These are phyloP conservation scores for Gopherus evgoodei DNA, from an alignment of 2,113 vertebrate genomes.

Conservation along the genomic window DNA sequence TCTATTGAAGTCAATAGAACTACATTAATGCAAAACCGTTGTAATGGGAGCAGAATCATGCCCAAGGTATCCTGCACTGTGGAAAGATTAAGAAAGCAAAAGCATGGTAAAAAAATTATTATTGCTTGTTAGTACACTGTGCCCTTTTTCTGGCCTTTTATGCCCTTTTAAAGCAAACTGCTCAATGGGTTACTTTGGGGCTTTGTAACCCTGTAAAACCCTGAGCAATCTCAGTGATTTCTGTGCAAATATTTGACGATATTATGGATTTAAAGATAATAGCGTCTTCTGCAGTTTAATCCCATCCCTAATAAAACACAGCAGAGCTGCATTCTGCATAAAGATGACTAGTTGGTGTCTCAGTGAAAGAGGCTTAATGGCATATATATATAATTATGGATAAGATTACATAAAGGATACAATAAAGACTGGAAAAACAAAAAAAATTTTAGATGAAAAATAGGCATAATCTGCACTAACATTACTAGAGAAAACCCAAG, in stretches of 20 bases:
- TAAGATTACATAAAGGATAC: background rate
- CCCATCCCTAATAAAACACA: background rate
- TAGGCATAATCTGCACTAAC: background rate
- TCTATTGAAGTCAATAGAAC: background rate
- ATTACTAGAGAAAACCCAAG: background rate
- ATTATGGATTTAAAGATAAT: background rate
- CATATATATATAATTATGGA: background rate
- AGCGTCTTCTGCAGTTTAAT: background rate
- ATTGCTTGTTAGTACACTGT: background rate
- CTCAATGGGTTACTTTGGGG: background rate
- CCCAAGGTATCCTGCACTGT: accelerated
- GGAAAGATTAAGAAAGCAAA: background rate
- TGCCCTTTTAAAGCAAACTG: background rate
- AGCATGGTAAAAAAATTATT: background rate
- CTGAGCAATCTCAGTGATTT: background rate
- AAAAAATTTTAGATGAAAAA: background rate
- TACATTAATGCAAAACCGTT: background rate
- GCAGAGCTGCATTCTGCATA: background rate
- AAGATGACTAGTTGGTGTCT: background rate
- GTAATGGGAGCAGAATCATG: background rate
- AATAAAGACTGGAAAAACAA: background rate
- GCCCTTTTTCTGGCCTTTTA: background rate
- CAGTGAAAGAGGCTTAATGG: background rate
- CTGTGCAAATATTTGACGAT: background rate
- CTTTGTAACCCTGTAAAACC: background rate